Base-by-base conservation (phyloP, 1,140 invertebrate genomes). In the Euwallacea similis region DNA sequence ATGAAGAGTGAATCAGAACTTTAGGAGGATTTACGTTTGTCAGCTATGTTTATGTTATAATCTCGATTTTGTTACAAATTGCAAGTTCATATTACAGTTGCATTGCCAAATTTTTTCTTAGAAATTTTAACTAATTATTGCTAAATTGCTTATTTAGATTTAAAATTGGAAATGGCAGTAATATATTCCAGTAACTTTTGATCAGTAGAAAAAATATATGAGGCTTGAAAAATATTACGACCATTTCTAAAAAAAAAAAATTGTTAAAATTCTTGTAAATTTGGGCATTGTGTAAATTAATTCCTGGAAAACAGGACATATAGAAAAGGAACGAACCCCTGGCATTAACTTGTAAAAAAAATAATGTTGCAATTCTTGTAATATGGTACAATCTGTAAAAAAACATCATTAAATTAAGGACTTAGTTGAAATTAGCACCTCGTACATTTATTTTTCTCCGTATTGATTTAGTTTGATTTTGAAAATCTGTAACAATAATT, bases 301-400 rank as follows among this genome's bases (percentile, higher is more conserved):
- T 76, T 70, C 64, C 58, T 59, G 54, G 74, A 67, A 59, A 72
- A 76, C n/a, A 42, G 69, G 62, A 77, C 78, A 75, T 69, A 73
- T 59, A 72, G 55, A 73, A 75, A 76, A 79, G 79, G 79, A 80
- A 80, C 79, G 71, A 78, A 74, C 75, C 79, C 78, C 77, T 80
- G 79, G 79, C 79, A 80, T 79, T 76, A 79, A 73, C 74, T 72
- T 79, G 77, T 79, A 80, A 79, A 78, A 79, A n/a, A 76, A 76
- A 77, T 66, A 76, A 79, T 78, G 76, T 79, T 80, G 76, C 76
- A 80, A 78, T 77, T 69, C 61, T 69, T 77, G 75, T 78, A 78
- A 69, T 71, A 77, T 76, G 74, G 76, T 78, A 77, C 76, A 79
- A 79, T 78, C 72, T 76, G 74, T 79, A 77, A 76, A 76, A 69